These are phyloP conservation scores for Calameuta filiformis DNA, from an alignment of 2,888 invertebrate species.

Conservation along the genomic window DNA sequence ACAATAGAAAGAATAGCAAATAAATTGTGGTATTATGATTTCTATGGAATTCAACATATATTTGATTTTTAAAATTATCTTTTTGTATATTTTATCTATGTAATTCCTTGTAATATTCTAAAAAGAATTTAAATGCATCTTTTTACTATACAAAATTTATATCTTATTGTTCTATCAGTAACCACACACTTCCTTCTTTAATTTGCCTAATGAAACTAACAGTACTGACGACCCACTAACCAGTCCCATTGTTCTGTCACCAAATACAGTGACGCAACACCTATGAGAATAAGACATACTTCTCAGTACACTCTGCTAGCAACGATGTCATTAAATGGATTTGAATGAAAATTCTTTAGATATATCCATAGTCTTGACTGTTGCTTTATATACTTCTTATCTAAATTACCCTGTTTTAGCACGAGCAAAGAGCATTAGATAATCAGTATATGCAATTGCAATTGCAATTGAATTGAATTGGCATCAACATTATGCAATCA, in stretches of 20 bases:
- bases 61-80: too few relatives aligned
- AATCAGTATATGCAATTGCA: neutral
- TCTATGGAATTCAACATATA: too few relatives aligned
- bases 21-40: too few relatives aligned
- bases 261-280: neutral
- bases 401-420: too few relatives aligned
- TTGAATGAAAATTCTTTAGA: neutral
- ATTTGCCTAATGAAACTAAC: neutral
- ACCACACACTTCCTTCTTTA: neutral
- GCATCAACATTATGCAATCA: neutral
- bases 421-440: neutral
- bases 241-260: slow-evolving; percentile 3
- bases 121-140: too few relatives aligned
- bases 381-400: neutral
- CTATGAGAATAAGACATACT: neutral
- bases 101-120: too few relatives aligned
- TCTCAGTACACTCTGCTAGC: neutral
- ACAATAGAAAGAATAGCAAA: too few relatives aligned
- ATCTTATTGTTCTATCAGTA: too few relatives aligned
- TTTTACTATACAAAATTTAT: too few relatives aligned
- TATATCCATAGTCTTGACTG: neutral
- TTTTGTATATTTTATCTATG: too few relatives aligned
- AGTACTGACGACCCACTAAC: slow-evolving; percentile 1
- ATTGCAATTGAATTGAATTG: neutral
- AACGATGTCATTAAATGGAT: neutral